Base-by-base conservation (phyloP, 1,140 invertebrate species). In the Popillia japonica region DNA sequence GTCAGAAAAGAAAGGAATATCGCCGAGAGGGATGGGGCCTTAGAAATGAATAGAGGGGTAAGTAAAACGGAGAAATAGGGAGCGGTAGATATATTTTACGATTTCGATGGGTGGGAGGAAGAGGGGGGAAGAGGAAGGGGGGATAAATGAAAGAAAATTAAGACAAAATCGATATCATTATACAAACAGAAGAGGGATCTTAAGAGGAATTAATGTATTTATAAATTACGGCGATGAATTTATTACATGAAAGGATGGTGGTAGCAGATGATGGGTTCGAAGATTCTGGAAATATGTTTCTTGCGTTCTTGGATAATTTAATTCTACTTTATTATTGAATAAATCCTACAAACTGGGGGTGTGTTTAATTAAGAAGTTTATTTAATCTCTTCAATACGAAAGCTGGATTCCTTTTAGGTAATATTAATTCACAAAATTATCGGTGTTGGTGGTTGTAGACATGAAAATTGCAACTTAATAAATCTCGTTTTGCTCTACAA, bases 1-100 rank as follows among this genome's bases (percentile, higher is more conserved):
- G 17, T 68, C 22, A 22, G 61, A 68, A 68, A 68, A 68, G 61
- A 68, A 68, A 68, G 61, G 61, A 68, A 68, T 68, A 68, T 68
- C 17, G 61, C 11, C 17, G 27, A 17, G 44, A 48, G 10, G 44
- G 44, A 48, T 48, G 44, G 61, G 61, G 61, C 48, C 3, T 3
- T 14, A 55, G 61, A 68, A 68, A 68, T 68, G 61, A 68, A 68
- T 68, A 68, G 27, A 68, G 27, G 61, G 61, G 61, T 22, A n/a
- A n/a, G 61, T 22, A 55, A 14, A 55, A 68, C 9, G 61, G 17
- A 22, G 17, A n/a, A 17, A 55, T 17, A 8, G 61, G 3, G 22
- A 27, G 11, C 59, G 20, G 61, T 9, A 23, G 22, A 68, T 22
- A 22, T 68, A 68, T 68, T 68, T 68, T 68, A 48, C n/a, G 44